phyloP scores from a whole-genome alignment of 2,888 invertebrate species.

The Caenorhabditis afra region DNA sequence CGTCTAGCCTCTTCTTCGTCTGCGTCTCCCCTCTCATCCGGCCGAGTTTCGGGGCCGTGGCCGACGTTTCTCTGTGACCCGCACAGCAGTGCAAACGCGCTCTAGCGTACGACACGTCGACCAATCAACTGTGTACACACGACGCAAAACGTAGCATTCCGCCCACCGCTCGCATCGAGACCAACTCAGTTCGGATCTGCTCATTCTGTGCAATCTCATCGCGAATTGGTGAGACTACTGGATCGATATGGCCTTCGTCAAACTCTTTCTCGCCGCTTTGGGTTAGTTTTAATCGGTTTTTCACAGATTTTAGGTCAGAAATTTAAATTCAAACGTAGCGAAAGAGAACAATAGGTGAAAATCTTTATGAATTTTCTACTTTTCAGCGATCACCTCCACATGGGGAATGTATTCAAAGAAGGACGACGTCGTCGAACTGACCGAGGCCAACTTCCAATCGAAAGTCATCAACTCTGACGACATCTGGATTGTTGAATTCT shows the following conservation, averaged over 20 bases:
- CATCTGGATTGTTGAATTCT: slow-evolving; percentile 96
- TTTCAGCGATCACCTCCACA: slow-evolving; percentile 53
- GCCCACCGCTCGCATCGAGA: slow-evolving; percentile 23
- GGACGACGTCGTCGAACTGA: slow-evolving; percentile 88
- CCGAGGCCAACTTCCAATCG: slow-evolving; percentile 90
- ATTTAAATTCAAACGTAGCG: too few relatives aligned
- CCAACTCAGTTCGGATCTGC: slow-evolving; percentile 29
- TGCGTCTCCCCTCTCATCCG: not conserved
- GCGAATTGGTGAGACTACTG: slow-evolving; percentile 21
- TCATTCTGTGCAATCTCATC: slow-evolving; percentile 49
- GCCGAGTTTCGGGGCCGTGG: not conserved
- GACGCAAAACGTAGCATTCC: slow-evolving; percentile 33
- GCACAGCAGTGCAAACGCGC: slow-evolving; percentile 32
- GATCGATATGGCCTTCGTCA: slow-evolving; percentile 49
- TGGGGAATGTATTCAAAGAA: slow-evolving; percentile 72
- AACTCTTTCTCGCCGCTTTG: slow-evolving; percentile 48
- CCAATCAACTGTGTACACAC: slow-evolving; percentile 57
- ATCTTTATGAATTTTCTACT: slow-evolving; percentile 1
- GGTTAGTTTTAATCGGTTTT: slow-evolving; percentile 27
- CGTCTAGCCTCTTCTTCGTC: not conserved
- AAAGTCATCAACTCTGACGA: slow-evolving; percentile 89
- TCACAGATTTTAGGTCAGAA: slow-evolving; percentile 1
- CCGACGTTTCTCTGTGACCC: not conserved
- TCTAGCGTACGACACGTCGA: slow-evolving; percentile 46
- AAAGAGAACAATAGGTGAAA: too few relatives aligned